phyloP scores from a whole-genome alignment of 2,113 vertebrate species.

The Rhea americana region DNA sequence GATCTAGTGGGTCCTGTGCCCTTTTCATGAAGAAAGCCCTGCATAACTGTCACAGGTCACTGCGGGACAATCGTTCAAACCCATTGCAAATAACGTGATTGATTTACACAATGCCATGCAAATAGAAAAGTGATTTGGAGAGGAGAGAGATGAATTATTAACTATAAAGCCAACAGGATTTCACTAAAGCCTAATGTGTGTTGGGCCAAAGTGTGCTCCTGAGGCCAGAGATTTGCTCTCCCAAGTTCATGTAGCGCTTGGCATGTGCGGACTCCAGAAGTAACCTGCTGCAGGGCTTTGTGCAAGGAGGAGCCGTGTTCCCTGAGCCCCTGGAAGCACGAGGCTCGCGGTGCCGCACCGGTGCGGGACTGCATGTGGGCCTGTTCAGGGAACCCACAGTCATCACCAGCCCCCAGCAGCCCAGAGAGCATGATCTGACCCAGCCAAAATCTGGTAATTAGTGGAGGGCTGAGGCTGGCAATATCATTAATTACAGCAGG shows the following conservation, averaged over 20 bases:
- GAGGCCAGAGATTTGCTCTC: fast-evolving
- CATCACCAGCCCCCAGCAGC: fast-evolving
- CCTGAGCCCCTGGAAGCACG: fast-evolving
- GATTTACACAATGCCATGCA: background rate
- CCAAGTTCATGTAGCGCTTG: fast-evolving
- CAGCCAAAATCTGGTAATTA: fast-evolving
- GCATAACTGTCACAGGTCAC: fast-evolving
- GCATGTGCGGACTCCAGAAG: background rate
- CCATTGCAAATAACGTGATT: background rate
- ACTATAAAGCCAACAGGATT: background rate
- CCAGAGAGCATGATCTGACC: fast-evolving
- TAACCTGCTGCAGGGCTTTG: no score
- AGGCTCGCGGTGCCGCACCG: fast-evolving
- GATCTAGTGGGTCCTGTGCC: fast-evolving
- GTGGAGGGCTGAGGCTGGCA: background rate
- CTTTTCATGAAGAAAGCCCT: fast-evolving
- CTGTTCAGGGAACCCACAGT: fast-evolving
- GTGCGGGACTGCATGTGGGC: fast-evolving
- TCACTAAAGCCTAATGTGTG: fast-evolving
- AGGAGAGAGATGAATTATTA: conserved; percentile 39
- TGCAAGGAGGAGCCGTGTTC: fast-evolving
- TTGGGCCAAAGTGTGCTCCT: fast-evolving
- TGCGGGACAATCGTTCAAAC: fast-evolving
- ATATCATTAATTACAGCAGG: background rate
- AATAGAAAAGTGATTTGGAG: background rate